Evolutionary conservation across 2,888 invertebrate species (phyloP), one percentile per base, ranked within the genome.

Genomic region (Philonicus albiceps): DNA sequence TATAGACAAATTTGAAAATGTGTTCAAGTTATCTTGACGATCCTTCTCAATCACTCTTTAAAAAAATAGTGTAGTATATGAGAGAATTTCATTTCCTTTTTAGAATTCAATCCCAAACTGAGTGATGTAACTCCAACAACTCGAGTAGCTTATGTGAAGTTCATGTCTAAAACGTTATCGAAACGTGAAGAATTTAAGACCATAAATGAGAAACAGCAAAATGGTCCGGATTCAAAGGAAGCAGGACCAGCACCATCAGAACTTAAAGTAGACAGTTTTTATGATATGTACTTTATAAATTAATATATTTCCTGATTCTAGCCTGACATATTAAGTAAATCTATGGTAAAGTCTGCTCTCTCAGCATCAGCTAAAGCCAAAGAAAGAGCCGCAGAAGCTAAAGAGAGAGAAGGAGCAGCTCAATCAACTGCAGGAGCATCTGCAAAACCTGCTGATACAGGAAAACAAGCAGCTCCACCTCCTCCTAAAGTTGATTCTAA

Each of bases 81-180:
- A 34, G 8, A 37, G 37, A 37, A 11, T 11, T 8, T 37, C 6
- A 1, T 37, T 37, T 37, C 11, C 11, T 11, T 37, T 84, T 40
- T 90, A 95, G 96, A 96, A 91, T 97, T 95, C 92, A 97, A 97
- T 93, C 97, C 97, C 0, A 96, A 95, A 89, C 92, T 97, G 43
- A 94, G 95, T 1, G 94, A 94, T 0, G 95, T 97, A 1, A 95
- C 96, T 0, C 96, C 96, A 0, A 95, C 95, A 1, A 96, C 97
- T 0, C 93, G 97, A 89, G 95, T 97, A 19, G 97, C 97, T 0
- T 97, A 97, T 89, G 97, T 96, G 85, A 97, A 97, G 92, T 97
- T 97, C 91, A 97, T 97, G 95, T 94, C 95, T 88, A 95, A 94
- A 90, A 95, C 96, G 92, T 93, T 95, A 88, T 94, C 94, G 85